A percentile compares a stretch with the other conserved stretches of the same genome.
Conservation (phyloP, 2,113 vertebrate species). For the Ovis canadensis region DNA sequence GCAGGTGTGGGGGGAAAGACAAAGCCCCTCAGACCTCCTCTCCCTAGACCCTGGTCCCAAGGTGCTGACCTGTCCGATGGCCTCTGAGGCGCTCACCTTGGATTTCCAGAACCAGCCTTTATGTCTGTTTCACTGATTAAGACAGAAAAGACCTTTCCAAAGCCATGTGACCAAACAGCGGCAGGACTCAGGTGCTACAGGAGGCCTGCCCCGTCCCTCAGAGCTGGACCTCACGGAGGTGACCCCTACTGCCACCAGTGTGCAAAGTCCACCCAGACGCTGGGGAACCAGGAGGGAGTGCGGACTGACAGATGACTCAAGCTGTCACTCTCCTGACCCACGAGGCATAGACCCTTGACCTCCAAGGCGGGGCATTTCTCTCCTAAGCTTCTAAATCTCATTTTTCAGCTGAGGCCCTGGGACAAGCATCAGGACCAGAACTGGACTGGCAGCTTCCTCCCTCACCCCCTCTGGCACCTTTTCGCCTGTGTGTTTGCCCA, state of each 20-base stretch:
- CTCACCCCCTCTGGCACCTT: accelerated
- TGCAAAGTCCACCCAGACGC: accelerated
- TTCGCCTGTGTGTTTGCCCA: background rate
- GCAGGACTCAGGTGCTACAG: background rate
- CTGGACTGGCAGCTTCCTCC: accelerated
- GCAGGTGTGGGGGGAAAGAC: background rate
- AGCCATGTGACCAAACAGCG: background rate
- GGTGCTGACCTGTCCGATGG: background rate
- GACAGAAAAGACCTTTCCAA: background rate
- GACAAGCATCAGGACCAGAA: background rate
- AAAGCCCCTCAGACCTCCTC: background rate
- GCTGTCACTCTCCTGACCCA: accelerated
- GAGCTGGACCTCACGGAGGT: background rate
- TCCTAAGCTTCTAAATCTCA: background rate
- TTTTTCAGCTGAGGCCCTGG: background rate
- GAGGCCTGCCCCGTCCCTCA: background rate
- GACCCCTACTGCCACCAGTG: accelerated
- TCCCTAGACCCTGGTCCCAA: too few species aligned
- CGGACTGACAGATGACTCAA: background rate
- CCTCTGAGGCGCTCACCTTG: background rate
- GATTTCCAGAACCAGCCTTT: background rate
- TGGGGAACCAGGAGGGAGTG: background rate
- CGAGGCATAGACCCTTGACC: too few species aligned
- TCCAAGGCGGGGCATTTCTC: accelerated
- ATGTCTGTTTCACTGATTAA: background rate